Evolutionary conservation across 2,113 vertebrate species (phyloP).

Genomic region (Mugil cephalus): DNA sequence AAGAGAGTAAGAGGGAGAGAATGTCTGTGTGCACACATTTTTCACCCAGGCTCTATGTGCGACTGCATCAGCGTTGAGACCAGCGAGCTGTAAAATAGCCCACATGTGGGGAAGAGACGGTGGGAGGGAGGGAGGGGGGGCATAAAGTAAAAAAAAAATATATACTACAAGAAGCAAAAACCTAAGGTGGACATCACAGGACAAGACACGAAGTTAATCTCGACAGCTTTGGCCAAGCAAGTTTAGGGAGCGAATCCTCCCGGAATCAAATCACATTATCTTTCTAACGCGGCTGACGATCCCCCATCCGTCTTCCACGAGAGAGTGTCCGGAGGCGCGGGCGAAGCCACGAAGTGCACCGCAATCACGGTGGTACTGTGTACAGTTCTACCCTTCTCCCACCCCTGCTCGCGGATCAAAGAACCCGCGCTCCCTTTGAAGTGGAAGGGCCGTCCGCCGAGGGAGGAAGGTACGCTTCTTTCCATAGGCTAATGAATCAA

Average conservation of each 20-base stretch:
- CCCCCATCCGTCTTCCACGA: slow-evolving; percentile 66
- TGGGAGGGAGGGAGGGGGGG: too few species aligned
- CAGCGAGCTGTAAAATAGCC: slow-evolving; percentile 66
- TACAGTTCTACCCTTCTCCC: slow-evolving; percentile 44
- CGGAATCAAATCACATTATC: slow-evolving; percentile 74
- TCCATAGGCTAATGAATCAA: slow-evolving; percentile 78
- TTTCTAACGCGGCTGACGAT: slow-evolving; percentile 67
- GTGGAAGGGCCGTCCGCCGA: slow-evolving; percentile 49
- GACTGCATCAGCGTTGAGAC: slow-evolving; percentile 47
- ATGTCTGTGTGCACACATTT: slow-evolving; percentile 25
- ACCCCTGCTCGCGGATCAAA: slow-evolving; percentile 72
- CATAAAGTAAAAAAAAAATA: slow-evolving; percentile 52
- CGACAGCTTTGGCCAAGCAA: slow-evolving; percentile 52
- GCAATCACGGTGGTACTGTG: slow-evolving; percentile 59
- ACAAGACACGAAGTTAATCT: slow-evolving; percentile 67
- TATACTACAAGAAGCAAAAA: slow-evolving; percentile 26
- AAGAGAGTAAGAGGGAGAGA: slow-evolving; percentile 22
- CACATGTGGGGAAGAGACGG: slow-evolving; percentile 42
- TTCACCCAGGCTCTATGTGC: slow-evolving; percentile 6
- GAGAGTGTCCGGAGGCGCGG: slow-evolving; percentile 60
- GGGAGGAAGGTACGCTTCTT: slow-evolving; percentile 62
- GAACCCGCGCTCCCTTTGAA: slow-evolving; percentile 72
- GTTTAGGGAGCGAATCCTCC: slow-evolving; percentile 66
- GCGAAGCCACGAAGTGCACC: slow-evolving; percentile 44
- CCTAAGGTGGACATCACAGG: slow-evolving; percentile 57